Evolutionary conservation across 2,797 vertebrate species (phyloP), one percentile per base, ranked within the genome.

Genomic region (Calcarius lapponicus): DNA sequence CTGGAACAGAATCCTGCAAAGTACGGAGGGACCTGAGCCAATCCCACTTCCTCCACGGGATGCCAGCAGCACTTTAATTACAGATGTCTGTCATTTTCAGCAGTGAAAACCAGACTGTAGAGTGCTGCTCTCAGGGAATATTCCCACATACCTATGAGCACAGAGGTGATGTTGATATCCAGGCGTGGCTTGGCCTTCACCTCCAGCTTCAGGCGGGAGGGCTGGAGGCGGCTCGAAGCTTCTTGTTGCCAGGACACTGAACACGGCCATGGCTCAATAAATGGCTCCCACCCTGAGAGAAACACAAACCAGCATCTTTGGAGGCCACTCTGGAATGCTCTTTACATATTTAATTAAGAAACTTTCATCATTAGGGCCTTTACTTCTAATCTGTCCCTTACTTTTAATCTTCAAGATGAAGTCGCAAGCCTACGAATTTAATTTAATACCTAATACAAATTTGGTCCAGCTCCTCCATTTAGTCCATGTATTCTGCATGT

Each of bases 251-350:
- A 99, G 5, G 97, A 98, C 69, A 99, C 97, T 22, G 98, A 98
- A 72, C 99, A 99, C 0, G 98, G 98, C 99, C 99, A 99, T 0
- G 99, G 99, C 96, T 99, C 99, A 12, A 99, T 98, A 81, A 99
- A 99, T 0, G 99, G 99, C 96, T 99, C 99, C 99, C 99, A 99
- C 86, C 99, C 99, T 99, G 90, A 45, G 95, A 66, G 42, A 90
- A 85, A 93, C 66, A 96, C 84, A 85, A 87, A 92, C 32, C 12
- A 25, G 56, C 86, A 92, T 72, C 70, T 43, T 20, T 80, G 87
- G 65, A 86, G 57, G 43, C 47, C 56, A 80, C 31, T 9, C 3
- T 62, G 65, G 19, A 95, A 62, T 32, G 80, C 65, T 66, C 29
- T 40, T 66, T 22, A 69, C 32, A 17, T 22, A 51, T 25, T 34